Evolutionary conservation across 2,113 vertebrate genomes (phyloP), one percentile per base, ranked within the genome.

Genomic region (Mustela lutreola): DNA sequence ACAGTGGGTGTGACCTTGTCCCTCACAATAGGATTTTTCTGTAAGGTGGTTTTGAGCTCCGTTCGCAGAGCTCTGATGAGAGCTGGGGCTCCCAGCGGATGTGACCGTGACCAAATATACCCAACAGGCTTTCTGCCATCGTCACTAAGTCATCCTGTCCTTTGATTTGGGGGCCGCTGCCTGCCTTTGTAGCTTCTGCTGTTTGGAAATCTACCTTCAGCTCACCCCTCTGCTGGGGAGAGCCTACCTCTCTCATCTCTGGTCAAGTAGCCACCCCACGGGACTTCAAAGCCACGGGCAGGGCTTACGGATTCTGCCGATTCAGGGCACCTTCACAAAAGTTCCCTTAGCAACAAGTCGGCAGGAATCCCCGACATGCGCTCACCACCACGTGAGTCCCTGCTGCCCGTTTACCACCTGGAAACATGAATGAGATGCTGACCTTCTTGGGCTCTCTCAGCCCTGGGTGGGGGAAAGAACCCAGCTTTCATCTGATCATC

Each of bases 341-440:
- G 96, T 96, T 95, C 71, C 95, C 98, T 92, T 97, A 95, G 97
- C 97, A 98, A 97, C 97, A 96, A 85, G 76, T 88, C 50, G 0
- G 87, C 94, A 80, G 96, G 95, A 88, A 97, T 96, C 94, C 63
- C 79, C 62, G 83, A 88, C 92, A 82, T 96, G 92, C 86, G 78
- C 92, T 80, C 76, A 42, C 78, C 56, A 11, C 73, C 33, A 63
- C 11, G 31, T 16, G 84, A 87, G 67, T 78, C 89, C 19, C 86
- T 2, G 39, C 67, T 22, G 65, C 76, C 87, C 22, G 0, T 78
- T 81, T 73, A 89, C 87, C 42, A 85, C 58, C 71, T 96, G 15
- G 94, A 92, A 87, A 85, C 79, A 4, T 78, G 90, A 95, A 75
- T 22, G 90, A 90, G 60, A 33, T 2, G n/a, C 93, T 53, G 48